Base-by-base conservation (phyloP, 2,888 invertebrate genomes). In the Rutpela maculata region DNA sequence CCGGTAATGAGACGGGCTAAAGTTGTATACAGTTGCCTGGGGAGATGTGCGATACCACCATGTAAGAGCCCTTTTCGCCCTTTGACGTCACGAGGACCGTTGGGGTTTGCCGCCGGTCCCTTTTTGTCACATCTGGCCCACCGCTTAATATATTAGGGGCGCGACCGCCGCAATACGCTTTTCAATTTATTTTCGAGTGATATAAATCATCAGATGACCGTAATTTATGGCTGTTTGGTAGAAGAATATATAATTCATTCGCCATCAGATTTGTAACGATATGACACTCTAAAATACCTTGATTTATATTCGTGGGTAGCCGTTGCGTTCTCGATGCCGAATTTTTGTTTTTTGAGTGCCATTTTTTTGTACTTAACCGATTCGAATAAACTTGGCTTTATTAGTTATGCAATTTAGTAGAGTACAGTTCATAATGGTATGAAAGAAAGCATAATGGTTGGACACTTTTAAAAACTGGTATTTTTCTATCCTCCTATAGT, bases 61-160 rank as follows among this genome's bases (percentile, higher is more conserved):
- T 59, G 59, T 59, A 19, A 59, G 18, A 59, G 67, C 55, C 67
- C 26, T 26, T n/a, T 65, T 67, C 55, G 67, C 22, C 67, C 67
- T 67, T 26, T 67, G 55, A 67, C 67, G 55, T 67, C 67, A 67
- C 43, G 5, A 17, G 65, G 35, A 10, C 67, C 55, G 38, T 26
- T 55, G 67, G 67, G 67, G 38, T 56, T 67, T 67, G 22, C 22
- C 59, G 10, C 31, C 69, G 59, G 31, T 50, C 69, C 69, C 67
- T 56, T 69, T 68, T 69, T 69, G 69, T 69, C 69, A 57, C 69
- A 69, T 67, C 69, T 69, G 35, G 56, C 35, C 57, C 69, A 31
- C 43, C 35, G 56, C 31, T 17, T 69, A 57, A 69, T 59, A 57
- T 59, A 69, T 69, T 57, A 57, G 38, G 69, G 69, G 69, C 18